phyloP scores from a whole-genome alignment of 2,113 vertebrate species.

The Tetrax tetrax region DNA sequence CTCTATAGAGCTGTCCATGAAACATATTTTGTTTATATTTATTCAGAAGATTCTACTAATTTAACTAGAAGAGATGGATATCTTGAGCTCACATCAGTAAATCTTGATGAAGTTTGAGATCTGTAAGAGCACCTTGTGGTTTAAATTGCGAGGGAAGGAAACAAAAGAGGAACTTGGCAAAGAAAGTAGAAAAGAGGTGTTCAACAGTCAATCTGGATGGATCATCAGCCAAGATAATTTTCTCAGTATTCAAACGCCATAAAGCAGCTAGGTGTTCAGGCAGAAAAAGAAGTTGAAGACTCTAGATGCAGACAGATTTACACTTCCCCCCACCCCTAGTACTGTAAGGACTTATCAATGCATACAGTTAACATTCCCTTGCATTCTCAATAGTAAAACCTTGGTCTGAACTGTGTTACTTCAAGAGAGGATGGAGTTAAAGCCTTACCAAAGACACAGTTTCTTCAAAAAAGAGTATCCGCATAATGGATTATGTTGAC shows the following conservation, averaged over 20 bases:
- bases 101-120: neutral
- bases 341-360: neutral
- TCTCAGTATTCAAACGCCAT: slow-evolving; percentile 17
- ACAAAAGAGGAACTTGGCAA: neutral
- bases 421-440: neutral
- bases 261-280: slow-evolving; percentile 16
- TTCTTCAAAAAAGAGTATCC: neutral
- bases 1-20: neutral
- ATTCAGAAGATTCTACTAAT: neutral
- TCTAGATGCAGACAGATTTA: neutral
- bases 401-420: neutral
- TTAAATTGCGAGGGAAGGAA: neutral
- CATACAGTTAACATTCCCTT: neutral
- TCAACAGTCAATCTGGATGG: neutral
- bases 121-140: neutral
- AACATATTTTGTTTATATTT: neutral
- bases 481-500: neutral
- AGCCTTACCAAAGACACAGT: fast-evolving
- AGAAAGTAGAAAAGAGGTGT: neutral
- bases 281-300: neutral
- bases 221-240: slow-evolving; percentile 7
- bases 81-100: neutral
- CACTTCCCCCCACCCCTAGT: neutral
- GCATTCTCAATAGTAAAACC: neutral
- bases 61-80: neutral